Evolutionary conservation across 2,888 invertebrate genomes (phyloP), one percentile per base, ranked within the genome.

Genomic region (Torymus texanus): DNA sequence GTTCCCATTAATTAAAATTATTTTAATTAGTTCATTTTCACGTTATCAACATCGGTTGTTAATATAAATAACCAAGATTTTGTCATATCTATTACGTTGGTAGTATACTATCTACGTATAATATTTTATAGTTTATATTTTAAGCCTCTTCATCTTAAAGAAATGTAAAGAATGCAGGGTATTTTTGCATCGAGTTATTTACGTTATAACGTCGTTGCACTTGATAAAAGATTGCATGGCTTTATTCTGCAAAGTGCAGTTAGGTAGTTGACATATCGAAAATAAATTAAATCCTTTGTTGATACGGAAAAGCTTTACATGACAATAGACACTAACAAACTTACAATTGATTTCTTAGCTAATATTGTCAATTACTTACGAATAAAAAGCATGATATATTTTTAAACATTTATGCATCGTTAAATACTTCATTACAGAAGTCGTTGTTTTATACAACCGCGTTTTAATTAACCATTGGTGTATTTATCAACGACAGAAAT

Each of bases 131-230:
- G 29, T 59, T 66, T 8, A 18, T 74, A 79, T 79, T 79, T 79
- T 75, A 59, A 74, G 53, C 50, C 59, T 58, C 29, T 55, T 70
- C 70, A 74, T 79, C 74, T 4, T 70, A 29, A n/a, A 29, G 13
- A 2, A 53, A 68, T 68, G 59, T 65, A 77, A 72, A 59, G 59
- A 58, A 10, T 14, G 50, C 5, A 68, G 58, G 56, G 53, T 79
- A 79, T 79, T 79, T 74, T 74, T 70, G 21, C 16, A 65, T 72
- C 51, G 16, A 13, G 51, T 72, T 73, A 78, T 53, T 78, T 72
- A 78, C 50, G 55, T 59, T 72, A 59, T 53, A 66, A 66, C 66
- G 58, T 51, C 51, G 12, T 65, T 51, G 13, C 16, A 41, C 24
- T 18, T 58, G 65, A 66, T 71, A 56, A 63, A 77, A 65, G 21